Evolutionary conservation across 2,113 vertebrate genomes (phyloP), one percentile per base, ranked within the genome.

Genomic region (Nesoenas mayeri): DNA sequence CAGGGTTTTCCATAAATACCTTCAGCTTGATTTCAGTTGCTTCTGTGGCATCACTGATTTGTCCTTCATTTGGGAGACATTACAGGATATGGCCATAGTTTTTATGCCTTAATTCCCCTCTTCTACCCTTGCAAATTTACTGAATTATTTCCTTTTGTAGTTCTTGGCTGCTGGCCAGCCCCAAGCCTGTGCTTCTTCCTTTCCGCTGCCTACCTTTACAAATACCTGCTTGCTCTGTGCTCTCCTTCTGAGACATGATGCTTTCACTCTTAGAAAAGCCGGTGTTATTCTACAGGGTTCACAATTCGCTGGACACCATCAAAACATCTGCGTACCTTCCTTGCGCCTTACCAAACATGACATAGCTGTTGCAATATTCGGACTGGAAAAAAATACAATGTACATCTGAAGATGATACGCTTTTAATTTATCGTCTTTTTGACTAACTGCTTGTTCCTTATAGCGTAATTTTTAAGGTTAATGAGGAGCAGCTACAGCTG

Each of bases 281-380:
- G 19, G 7, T 26, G 53, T 21, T 40, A 38, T 26, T 34, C 28
- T 10, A 9, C 58, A 66, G 58, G 8, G 1, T 14, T 65, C 12
- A 2, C 44, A 20, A 48, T 60, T 22, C 54, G 11, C 58, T 50
- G 34, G 34, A 66, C 81, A 32, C 34, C 58, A 54, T 71, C n/a
- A 48, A 22, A 72, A 72, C 9, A 5, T 5, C 53, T 4, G 26
- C 22, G 31, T 50, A 8, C 24, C 42, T 82, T 57, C 40, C 67
- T 16, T 25, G 38, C 3, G 5, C n/a, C 9, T 54, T 34, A 48
- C 21, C 58, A 44, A n/a, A 36, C 24, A 5, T 1, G 0, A 38
- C 3, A 0, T 42, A 65, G 51, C 69, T 80, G 25, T 54, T 42
- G 64, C 57, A 16, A 5, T 42, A 34, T 64, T 32, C 40, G 36